Evolutionary conservation across 2,113 vertebrate genomes (phyloP).

Genomic region (human (Homo sapiens)): GRCh38 chr6:89947001-89947500

Average conservation of each 20-base stretch:
- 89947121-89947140: neutral
- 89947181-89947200: neutral
- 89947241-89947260: neutral
- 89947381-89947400: neutral
- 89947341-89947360: neutral
- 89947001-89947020: neutral
- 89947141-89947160: neutral
- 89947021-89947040: neutral
- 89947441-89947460: conserved; percentile 27
- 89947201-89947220: neutral
- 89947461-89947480: neutral
- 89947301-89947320: neutral
- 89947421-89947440: conserved; percentile 48
- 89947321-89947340: neutral
- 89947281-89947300: neutral
- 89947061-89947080: neutral
- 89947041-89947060: neutral
- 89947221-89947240: neutral
- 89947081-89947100: neutral
- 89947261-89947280: neutral
- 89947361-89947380: neutral
- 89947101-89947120: neutral
- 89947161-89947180: neutral
- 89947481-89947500: neutral
- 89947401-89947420: conserved; percentile 55